phyloP scores from a whole-genome alignment of 2,113 vertebrate species.

The Haemorhous mexicanus region DNA sequence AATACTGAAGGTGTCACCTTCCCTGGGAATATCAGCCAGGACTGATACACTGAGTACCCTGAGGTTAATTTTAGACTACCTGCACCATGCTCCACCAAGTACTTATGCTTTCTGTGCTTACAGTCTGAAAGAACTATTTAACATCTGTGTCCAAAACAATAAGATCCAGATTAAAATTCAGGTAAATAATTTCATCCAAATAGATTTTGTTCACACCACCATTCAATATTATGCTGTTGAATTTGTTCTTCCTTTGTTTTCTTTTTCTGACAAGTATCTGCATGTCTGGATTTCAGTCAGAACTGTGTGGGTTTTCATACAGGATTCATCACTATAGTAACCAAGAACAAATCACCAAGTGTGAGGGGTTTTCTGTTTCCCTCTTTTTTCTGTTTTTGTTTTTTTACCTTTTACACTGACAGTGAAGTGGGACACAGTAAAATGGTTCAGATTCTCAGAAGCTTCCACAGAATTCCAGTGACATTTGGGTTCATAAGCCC shows the following conservation, averaged over 20 bases:
- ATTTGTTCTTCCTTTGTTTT: background rate
- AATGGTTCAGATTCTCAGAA: background rate
- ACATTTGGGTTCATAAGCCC: background rate
- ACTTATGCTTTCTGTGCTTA: background rate
- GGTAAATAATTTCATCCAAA: background rate
- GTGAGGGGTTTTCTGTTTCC: background rate
- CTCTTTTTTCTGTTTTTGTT: background rate
- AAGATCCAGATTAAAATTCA: background rate
- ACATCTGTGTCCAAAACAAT: background rate
- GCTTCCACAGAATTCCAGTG: background rate
- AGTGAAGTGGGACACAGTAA: background rate
- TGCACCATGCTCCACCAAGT: background rate
- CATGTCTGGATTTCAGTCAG: constrained; percentile 20
- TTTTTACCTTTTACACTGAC: background rate
- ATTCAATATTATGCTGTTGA: background rate
- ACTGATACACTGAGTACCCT: background rate
- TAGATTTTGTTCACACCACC: background rate
- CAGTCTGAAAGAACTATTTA: background rate
- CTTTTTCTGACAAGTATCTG: constrained; percentile 2
- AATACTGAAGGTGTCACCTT: background rate
- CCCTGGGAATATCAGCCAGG: background rate
- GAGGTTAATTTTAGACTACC: background rate
- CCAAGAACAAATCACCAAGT: constrained; percentile 23
- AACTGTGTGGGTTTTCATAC: constrained; percentile 20
- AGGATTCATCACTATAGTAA: constrained; percentile 57